Evolutionary conservation across 2,888 invertebrate genomes (phyloP).

Genomic region (Emmelina monodactyla): DNA sequence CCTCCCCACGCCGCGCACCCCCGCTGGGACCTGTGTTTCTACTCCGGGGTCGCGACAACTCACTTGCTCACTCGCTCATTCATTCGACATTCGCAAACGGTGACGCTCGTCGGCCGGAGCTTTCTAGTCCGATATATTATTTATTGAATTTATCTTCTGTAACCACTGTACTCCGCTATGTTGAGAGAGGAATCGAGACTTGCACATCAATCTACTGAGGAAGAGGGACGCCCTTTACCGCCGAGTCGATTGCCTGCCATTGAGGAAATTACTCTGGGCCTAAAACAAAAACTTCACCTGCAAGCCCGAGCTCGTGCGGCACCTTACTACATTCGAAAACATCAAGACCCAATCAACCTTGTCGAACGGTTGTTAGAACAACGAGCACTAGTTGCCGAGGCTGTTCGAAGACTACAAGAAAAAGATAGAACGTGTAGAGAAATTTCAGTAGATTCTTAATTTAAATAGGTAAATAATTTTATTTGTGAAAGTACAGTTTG

Average conservation of each 20-base stretch:
- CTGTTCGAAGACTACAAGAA: constrained; percentile 59
- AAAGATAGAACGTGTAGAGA: constrained; percentile 58
- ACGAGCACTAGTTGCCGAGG: constrained; percentile 61
- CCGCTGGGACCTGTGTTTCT: constrained; percentile 48
- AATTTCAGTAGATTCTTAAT: constrained; percentile 61
- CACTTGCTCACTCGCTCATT: constrained; percentile 53
- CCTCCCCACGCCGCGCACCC: constrained; percentile 29
- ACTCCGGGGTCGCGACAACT: constrained; percentile 39
- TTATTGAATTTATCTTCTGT: constrained; percentile 15
- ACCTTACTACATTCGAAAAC: constrained; percentile 61
- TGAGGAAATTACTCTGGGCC: constrained; percentile 56
- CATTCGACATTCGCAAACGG: constrained; percentile 61
- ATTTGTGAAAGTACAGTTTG: constrained; percentile 63
- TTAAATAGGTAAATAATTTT: constrained; percentile 58
- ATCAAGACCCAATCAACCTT: constrained; percentile 56
- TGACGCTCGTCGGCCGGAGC: constrained; percentile 40
- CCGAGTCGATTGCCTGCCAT: constrained; percentile 52
- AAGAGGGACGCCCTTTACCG: constrained; percentile 38
- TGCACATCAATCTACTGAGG: constrained; percentile 37
- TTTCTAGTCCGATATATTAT: constrained; percentile 29
- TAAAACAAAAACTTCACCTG: constrained; percentile 62
- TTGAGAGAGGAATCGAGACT: constrained; percentile 56
- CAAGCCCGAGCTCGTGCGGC: constrained; percentile 59
- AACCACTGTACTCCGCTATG: constrained; percentile 32
- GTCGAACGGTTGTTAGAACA: constrained; percentile 56